A percentile compares a stretch with the other conserved stretches of the same genome.
Evolutionary conservation across 2,113 vertebrate species (phyloP).

Genomic region (Brachirus orientalis): DNA sequence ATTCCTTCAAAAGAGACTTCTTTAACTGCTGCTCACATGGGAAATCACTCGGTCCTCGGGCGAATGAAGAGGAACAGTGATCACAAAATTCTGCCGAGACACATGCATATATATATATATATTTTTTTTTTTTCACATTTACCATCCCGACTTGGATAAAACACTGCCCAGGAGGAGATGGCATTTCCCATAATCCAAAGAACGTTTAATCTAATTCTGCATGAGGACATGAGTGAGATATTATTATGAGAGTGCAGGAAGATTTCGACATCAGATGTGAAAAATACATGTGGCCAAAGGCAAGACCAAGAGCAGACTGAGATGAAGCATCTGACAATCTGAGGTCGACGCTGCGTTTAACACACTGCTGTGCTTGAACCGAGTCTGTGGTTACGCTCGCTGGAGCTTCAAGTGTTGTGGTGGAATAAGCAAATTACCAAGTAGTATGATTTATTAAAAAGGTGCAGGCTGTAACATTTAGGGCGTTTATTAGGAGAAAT

Average conservation of each 20-base stretch:
- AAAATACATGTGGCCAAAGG: slow-evolving; percentile 16
- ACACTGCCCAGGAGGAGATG: slow-evolving; percentile 23
- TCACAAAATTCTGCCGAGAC: slow-evolving; percentile 29
- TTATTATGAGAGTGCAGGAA: slow-evolving; percentile 5
- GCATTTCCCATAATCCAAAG: slow-evolving; percentile 36
- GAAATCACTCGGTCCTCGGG: slow-evolving; percentile 56
- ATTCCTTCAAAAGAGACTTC: slow-evolving; percentile 58
- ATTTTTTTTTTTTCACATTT: no score
- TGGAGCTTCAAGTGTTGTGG: slow-evolving; percentile 23
- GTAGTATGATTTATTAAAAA: slow-evolving; percentile 7
- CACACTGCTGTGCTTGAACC: slow-evolving; percentile 17
- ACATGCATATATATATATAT: no score
- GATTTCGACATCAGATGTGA: slow-evolving; percentile 4
- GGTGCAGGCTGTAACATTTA: no score
- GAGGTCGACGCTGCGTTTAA: slow-evolving; percentile 25
- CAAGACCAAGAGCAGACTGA: slow-evolving; percentile 2
- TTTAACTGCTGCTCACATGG: slow-evolving; percentile 70
- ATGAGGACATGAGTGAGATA: no score
- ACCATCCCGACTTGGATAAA: slow-evolving; percentile 37
- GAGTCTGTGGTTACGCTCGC: slow-evolving; percentile 24
- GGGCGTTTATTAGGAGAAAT: no score
- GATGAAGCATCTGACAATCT: slow-evolving; percentile 25
- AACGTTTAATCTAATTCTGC: no score
- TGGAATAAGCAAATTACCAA: slow-evolving; percentile 35
- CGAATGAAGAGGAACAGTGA: slow-evolving; percentile 25